Evolutionary conservation across 2,113 vertebrate genomes (phyloP), one percentile per base, ranked within the genome.

Genomic region (Toxotes jaculatrix): DNA sequence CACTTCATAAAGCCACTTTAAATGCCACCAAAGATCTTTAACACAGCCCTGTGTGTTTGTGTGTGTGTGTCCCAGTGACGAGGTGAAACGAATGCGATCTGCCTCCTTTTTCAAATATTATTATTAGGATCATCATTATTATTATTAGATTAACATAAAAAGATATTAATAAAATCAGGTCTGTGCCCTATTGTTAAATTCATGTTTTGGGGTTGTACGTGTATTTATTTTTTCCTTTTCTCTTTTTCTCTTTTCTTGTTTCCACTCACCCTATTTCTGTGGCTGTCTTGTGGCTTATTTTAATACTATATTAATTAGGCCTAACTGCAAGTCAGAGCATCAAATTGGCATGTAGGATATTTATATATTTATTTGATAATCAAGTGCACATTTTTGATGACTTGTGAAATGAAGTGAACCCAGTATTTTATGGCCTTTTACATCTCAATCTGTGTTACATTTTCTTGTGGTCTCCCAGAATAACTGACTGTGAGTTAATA

Each of bases 401-500:
- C 40, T 78, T 62, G 49, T 51, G 63, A 66, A 83, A 59, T 60
- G 61, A 77, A 56, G 60, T 59, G 63, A 79, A 63, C 63, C 49
- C 23, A 85, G 45, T 36, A 12, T 60, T 61, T 69, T 49, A 27
- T 88, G 89, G 69, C 82, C 80, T 91, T 91, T 80, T 68, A 60
- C 17, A n/a, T 86, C 75, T 72, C 64, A 76, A 53, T 89, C 82
- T 77, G 65, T 83, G 63, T 77, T 51, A 62, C 74, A 59, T 87
- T 76, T 89, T 40, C 49, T 77, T 42, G 73, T 14, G 3, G 77
- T 82, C 80, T 88, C 81, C 74, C 63, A 80, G 85, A 88, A 87
- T 77, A 87, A 86, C 77, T 79, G 70, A 80, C 45, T 64, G 34
- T 61, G 79, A 89, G 60, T 81, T 88, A 90, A 91, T 78, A 82